Evolutionary conservation across 2,888 invertebrate species (phyloP).

Genomic region (Dusona sp.): DNA sequence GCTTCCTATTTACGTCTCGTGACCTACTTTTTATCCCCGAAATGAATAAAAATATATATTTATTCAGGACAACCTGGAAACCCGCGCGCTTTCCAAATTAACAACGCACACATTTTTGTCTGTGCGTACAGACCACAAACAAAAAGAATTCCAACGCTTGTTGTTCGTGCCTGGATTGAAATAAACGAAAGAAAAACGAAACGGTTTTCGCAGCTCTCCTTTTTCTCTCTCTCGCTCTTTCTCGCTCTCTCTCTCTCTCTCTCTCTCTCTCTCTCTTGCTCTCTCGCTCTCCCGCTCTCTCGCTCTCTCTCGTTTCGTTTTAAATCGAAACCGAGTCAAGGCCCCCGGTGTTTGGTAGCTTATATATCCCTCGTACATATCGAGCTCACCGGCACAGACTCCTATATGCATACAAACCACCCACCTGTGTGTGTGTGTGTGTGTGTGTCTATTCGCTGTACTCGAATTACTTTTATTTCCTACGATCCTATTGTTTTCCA

Average conservation of each 20-base stretch:
- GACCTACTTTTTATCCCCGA: constrained; percentile 32
- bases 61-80: constrained; percentile 6
- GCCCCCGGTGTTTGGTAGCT: constrained; percentile 9
- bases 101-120: neutral
- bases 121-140: neutral
- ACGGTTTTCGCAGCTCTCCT: constrained; percentile 11
- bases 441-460: neutral
- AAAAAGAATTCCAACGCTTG: neutral
- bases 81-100: constrained; percentile 3
- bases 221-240: neutral
- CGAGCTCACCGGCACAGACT: constrained; percentile 20
- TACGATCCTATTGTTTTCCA: neutral
- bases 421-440: neutral
- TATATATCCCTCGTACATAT: constrained; percentile 5
- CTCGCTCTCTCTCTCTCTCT: neutral
- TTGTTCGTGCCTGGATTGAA: neutral
- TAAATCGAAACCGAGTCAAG: constrained; percentile 60
- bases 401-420: neutral
- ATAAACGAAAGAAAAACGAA: constrained; percentile 23
- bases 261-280: neutral
- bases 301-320: constrained; percentile 21
- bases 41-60: constrained; percentile 7
- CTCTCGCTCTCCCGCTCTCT: neutral
- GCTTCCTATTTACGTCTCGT: constrained; percentile 27
- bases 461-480: constrained; percentile 18